Base-by-base conservation (phyloP, 2,888 invertebrate species). In the Eristalis pertinax region DNA sequence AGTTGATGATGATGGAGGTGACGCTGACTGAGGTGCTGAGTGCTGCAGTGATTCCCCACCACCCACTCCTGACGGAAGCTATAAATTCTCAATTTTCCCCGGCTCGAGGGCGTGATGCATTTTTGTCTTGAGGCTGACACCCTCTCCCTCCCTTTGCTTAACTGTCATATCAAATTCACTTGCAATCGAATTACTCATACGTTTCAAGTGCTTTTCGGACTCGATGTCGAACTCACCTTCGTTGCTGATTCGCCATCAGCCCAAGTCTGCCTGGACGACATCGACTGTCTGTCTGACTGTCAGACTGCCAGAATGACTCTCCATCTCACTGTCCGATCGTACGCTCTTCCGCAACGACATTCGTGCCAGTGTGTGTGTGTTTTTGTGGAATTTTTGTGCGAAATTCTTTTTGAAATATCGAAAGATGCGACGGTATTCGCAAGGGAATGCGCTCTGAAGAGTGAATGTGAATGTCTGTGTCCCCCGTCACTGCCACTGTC, bases 41-140 rank as follows among this genome's bases (percentile, higher is more conserved):
- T 65, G 41, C 32, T 13, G 58, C 56, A 50, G 26, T 26, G 26
- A 60, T 69, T 73, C 73, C n/a, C n/a, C n/a, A n/a, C n/a, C 85
- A 74, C 82, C 82, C 77, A 86, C 85, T 86, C 65, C 70, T 62
- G 77, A 69, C 82, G 82, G 85, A 82, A 86, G 77, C 77, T 86
- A 86, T 77, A 86, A 81, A 82, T 86, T 82, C 77, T 60, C 77
- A 65, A 77, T 77, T 62, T 62, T 75, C 43, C 70, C 43, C 7
- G 58, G 72, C 78, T 64, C 38, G 50, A 63, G 7, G 56, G 63
- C 19, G 41, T 58, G 8, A 10, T 19, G 63, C 15, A 38, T 60
- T 56, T 43, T 63, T 15, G 35, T 22, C 32, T 29, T 4, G 4
- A 5, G 29, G 4, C 19, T 50, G 5, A 7, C 19, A 19, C 19